Base-by-base conservation (phyloP, 1,140 invertebrate genomes). In the Musca vetustissima region DNA sequence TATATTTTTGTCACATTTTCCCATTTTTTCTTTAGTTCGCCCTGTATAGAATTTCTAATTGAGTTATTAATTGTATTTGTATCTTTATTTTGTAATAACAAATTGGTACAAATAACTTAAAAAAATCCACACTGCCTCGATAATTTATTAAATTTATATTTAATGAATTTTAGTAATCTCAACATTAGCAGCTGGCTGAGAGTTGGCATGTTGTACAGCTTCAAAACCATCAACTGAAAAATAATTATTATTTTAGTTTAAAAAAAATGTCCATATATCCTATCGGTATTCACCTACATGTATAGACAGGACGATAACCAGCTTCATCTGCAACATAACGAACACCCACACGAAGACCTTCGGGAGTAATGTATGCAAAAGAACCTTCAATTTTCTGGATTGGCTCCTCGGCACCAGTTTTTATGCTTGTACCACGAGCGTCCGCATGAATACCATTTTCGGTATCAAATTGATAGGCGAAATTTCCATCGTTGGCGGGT, bases 401-500 rank as follows among this genome's bases (percentile, higher is more conserved):
- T 55, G 73, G 72, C 25, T 76, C 71, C 13, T 83, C 70, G 32
- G 72, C 72, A 6, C 83, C 83, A 32, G 76, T 74, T 49, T 80
- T 78, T 22, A 84, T 83, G 59, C 83, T 72, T 50, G 75, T 73
- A 22, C 85, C 86, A 21, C 75, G 76, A 68, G 88, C 87, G 70
- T 87, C 81, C 0, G 80, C 86, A 13, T 81, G 76, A 43, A 88
- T 87, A 1, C 87, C 87, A 67, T 88, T 88, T 59, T 83, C 87
- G 21, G 86, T 87, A 72, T 88, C 82, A 15, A 78, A 81, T 52
- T 61, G 74, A 43, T 81, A 81, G 22, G 66, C 14, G 28, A 78
- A 81, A 21, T 53, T 64, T 0, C 79, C 79, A 17, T 77, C 77
- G 14, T 74, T 76, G 49, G 75, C 74, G 24, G 70, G 68, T 15